A percentile compares a stretch with the other conserved stretches of the same genome.
phyloP scores from a whole-genome alignment of 2,113 vertebrate species.

The Cromileptes altivelis region DNA sequence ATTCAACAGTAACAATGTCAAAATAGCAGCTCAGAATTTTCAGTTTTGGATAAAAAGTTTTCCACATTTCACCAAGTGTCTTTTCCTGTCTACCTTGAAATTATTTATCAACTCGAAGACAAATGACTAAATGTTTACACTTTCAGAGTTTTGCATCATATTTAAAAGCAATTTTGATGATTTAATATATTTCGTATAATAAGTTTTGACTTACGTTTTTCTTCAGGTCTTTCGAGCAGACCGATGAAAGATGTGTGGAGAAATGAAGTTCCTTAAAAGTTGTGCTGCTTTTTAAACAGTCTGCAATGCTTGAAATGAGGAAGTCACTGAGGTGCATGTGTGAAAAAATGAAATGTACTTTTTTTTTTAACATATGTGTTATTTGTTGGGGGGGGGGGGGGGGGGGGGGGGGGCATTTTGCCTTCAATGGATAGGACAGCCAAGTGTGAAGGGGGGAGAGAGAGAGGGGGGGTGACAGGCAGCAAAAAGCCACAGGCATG shows the following conservation, averaged over 20 bases:
- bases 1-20: background rate
- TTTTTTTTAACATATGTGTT: background rate
- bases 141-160: background rate
- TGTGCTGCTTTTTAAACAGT: background rate
- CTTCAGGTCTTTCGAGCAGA: background rate
- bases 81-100: background rate
- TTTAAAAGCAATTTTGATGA: background rate
- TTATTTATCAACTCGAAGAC: background rate
- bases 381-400: too few relatives aligned
- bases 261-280: conserved; percentile 7
- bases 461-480: too few relatives aligned
- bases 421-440: too few relatives aligned
- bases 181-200: background rate
- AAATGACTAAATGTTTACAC: background rate
- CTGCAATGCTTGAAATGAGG: background rate
- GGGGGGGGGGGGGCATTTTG: too few relatives aligned
- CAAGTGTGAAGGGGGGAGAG: too few relatives aligned
- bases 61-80: background rate
- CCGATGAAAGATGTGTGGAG: background rate
- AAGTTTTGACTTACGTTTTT: background rate
- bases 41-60: background rate
- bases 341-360: background rate
- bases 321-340: background rate
- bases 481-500: too few relatives aligned
- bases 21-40: background rate